Evolutionary conservation across 2,113 vertebrate species (phyloP).

Genomic region (Saiga tatarica): DNA sequence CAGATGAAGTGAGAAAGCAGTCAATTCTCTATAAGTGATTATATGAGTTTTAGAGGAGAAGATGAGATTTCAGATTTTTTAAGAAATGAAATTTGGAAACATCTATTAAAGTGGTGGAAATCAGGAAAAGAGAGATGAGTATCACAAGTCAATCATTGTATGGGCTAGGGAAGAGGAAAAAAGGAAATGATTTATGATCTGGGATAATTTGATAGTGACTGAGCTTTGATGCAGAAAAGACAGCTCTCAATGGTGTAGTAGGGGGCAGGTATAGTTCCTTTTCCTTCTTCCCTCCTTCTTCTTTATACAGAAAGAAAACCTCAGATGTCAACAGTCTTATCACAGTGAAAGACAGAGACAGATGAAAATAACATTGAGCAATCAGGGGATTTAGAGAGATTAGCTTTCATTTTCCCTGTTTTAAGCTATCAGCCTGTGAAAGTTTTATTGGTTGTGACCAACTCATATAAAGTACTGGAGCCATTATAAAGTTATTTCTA

Average conservation of each 20-base stretch:
- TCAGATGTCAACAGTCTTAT: background rate
- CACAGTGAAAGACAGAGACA: conserved; percentile 15
- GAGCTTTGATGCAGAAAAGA: background rate
- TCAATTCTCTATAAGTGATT: background rate
- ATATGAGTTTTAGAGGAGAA: background rate
- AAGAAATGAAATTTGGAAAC: background rate
- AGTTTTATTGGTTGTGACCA: background rate
- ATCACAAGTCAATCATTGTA: background rate
- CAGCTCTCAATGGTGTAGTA: fast-evolving
- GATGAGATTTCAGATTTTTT: background rate
- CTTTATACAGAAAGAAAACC: background rate
- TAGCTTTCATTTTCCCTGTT: background rate
- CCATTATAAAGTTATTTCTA: background rate
- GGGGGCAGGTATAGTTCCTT: background rate
- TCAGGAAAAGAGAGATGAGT: background rate
- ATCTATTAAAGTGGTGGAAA: background rate
- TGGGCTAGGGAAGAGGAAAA: background rate
- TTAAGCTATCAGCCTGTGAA: background rate
- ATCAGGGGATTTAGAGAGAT: background rate
- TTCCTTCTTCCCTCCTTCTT: background rate
- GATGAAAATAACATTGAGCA: background rate
- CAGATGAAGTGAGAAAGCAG: background rate
- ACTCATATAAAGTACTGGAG: background rate
- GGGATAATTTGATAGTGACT: background rate
- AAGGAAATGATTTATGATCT: background rate